phyloP scores from a whole-genome alignment of 2,113 vertebrate genomes.

The Bos indicus region DNA sequence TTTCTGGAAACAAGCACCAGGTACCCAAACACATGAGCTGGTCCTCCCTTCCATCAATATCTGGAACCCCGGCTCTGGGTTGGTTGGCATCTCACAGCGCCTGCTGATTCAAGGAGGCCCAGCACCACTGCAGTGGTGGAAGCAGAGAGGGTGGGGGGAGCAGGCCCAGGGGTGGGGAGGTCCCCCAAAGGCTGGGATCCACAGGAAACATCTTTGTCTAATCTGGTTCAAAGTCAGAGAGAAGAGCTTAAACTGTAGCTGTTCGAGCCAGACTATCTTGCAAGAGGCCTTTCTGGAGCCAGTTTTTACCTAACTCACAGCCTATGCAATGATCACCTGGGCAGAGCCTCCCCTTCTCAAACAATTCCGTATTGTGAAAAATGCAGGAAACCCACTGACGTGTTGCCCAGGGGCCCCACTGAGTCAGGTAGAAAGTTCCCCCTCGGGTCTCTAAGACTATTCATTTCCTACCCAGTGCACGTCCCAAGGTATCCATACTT shows the following conservation, averaged over 20 bases:
- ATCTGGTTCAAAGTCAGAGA: not conserved
- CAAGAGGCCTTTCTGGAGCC: not conserved
- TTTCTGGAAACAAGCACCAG: not conserved
- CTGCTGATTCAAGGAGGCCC: not conserved
- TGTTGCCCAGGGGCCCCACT: not conserved
- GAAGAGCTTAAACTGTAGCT: not conserved
- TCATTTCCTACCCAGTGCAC: not conserved
- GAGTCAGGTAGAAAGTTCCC: not conserved
- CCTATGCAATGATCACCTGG: not conserved
- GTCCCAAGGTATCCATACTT: not conserved
- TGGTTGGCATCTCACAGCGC: not conserved
- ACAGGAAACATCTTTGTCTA: not conserved
- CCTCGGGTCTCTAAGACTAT: not conserved
- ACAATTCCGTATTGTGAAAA: not conserved
- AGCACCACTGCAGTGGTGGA: rapidly evolving
- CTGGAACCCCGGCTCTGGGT: not conserved
- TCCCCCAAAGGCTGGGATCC: not conserved
- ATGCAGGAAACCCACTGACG: not conserved
- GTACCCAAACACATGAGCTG: not conserved
- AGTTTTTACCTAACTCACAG: not conserved
- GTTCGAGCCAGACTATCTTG: not conserved
- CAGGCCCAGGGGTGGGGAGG: too few species aligned
- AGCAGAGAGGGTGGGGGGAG: not conserved
- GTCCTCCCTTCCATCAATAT: not conserved
- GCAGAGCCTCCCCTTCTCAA: not conserved